Percentiles rank a stretch among this genome's conserved stretches.
Conservation (phyloP, 2,797 vertebrate genomes). For the Channallabes apus region DNA sequence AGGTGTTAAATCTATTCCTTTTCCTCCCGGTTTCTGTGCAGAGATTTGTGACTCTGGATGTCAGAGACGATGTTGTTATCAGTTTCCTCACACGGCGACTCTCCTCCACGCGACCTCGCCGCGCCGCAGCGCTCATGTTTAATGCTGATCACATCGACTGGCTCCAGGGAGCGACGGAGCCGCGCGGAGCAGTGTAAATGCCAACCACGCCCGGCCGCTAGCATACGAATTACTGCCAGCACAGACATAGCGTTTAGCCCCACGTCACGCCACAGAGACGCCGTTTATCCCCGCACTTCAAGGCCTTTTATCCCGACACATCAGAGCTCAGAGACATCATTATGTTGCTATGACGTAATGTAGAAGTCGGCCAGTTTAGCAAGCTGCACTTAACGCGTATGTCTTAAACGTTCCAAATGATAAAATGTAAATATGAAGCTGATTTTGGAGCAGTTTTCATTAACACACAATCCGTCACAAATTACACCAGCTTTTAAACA, state of each 20-base stretch:
- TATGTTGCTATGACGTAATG: no score
- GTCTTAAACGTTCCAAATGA: neutral
- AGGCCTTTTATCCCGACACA: neutral
- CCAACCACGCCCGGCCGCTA: constrained; percentile 43
- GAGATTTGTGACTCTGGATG: neutral
- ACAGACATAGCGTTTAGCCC: constrained; percentile 11
- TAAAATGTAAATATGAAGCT: neutral
- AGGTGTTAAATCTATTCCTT: neutral
- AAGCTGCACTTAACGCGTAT: no score
- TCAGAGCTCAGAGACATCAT: neutral
- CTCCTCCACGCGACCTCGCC: constrained; percentile 32
- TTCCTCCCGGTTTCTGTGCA: neutral
- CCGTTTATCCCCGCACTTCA: constrained; percentile 49
- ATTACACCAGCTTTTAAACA: neutral
- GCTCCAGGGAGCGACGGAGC: constrained; percentile 33
- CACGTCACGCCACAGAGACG: constrained; percentile 18
- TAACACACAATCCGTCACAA: neutral
- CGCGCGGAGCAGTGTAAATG: constrained; percentile 48
- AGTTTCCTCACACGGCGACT: constrained; percentile 45
- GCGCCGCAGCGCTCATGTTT: constrained; percentile 46
- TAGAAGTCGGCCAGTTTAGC: no score
- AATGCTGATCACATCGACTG: constrained; percentile 51
- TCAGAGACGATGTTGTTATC: constrained; percentile 15
- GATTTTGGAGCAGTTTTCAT: neutral
- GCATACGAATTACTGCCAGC: constrained; percentile 37